Evolutionary conservation across 1,140 invertebrate species (phyloP).

Genomic region (Sycophaga agraensis): DNA sequence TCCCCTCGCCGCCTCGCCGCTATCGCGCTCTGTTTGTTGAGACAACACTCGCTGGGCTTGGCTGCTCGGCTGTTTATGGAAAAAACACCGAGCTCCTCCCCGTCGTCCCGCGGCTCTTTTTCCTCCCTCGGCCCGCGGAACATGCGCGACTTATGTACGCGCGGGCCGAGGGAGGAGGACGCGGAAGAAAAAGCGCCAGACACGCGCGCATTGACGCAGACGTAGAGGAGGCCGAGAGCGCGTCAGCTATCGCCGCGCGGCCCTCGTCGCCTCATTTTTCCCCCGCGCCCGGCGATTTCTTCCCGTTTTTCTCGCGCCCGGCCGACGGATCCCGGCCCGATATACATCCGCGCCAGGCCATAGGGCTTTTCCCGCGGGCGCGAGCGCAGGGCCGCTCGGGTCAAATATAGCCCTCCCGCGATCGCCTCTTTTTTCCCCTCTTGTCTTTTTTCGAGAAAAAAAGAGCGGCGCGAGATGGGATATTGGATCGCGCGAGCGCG

Average conservation of each 20-base stretch:
- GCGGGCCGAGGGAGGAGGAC: no score
- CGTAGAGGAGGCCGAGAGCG: no score
- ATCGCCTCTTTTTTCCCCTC: not conserved
- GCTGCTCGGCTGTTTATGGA: slow-evolving; percentile 32
- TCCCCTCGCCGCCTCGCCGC: not conserved
- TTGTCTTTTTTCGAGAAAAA: slow-evolving; percentile 1
- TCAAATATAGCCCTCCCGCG: not conserved
- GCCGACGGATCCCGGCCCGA: not conserved
- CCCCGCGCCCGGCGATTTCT: no score
- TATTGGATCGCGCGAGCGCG: not conserved
- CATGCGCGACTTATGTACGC: no score
- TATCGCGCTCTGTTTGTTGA: slow-evolving; percentile 36
- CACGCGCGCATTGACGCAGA: no score
- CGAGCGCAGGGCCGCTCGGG: no score
- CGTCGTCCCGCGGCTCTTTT: not conserved
- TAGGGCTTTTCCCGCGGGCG: no score
- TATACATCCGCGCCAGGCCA: no score
- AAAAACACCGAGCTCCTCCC: slow-evolving; percentile 32
- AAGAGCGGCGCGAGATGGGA: no score
- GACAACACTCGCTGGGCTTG: slow-evolving; percentile 31
- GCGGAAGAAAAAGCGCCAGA: no score
- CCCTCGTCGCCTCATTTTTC: slow-evolving; percentile 11
- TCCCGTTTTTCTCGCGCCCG: not conserved
- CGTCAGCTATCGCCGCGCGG: no score
- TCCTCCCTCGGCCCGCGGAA: no score